phyloP scores from a whole-genome alignment of 2,113 vertebrate species.

The Micronisus gabar region DNA sequence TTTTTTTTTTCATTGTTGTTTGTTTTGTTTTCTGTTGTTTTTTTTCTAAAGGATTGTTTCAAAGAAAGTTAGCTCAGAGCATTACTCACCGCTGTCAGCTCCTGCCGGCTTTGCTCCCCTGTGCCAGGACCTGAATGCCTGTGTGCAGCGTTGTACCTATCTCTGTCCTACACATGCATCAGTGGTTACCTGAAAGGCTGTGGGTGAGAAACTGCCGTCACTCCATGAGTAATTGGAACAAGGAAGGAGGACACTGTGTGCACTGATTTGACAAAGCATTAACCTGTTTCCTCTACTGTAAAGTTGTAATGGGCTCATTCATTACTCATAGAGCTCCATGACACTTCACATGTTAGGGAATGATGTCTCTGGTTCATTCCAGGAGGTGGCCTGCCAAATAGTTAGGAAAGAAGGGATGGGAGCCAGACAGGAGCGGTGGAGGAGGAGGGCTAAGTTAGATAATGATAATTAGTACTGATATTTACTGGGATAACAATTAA shows the following conservation, averaged over 20 bases:
- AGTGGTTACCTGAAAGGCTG: constrained; percentile 50
- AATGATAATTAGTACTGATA: background rate
- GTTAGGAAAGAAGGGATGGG: background rate
- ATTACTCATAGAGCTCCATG: constrained; percentile 50
- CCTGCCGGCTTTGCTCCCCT: constrained; percentile 13
- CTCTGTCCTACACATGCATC: constrained; percentile 51
- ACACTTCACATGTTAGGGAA: background rate
- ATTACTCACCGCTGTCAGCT: constrained; percentile 5
- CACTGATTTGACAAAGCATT: constrained; percentile 62
- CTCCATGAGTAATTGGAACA: constrained; percentile 63
- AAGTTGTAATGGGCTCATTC: constrained; percentile 65
- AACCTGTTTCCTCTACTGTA: constrained; percentile 56
- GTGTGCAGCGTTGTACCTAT: background rate
- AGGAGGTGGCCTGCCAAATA: background rate
- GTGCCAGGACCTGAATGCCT: constrained; percentile 19
- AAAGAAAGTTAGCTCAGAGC: background rate
- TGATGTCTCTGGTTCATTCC: background rate
- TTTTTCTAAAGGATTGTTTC: background rate
- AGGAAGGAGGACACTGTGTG: constrained; percentile 47
- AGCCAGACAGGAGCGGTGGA: background rate
- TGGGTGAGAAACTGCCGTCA: constrained; percentile 59
- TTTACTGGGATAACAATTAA: background rate
- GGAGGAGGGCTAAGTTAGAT: background rate
- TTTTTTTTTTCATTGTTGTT: background rate
- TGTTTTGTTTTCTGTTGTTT: background rate